Base-by-base conservation (phyloP, 2,888 invertebrate genomes). In the Xestia sexstrigata region DNA sequence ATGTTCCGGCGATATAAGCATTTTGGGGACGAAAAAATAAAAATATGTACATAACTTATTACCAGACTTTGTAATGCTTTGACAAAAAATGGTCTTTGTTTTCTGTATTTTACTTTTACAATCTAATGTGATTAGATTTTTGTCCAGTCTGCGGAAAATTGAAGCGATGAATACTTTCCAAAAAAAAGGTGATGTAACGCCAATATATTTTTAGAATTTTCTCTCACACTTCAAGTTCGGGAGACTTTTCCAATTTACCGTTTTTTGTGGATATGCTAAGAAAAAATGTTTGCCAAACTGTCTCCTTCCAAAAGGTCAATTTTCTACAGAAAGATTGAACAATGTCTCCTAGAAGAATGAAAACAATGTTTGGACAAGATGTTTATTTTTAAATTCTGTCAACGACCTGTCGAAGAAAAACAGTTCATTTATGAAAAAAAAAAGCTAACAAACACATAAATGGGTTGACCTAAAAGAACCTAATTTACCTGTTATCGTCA, bases 21-120 rank as follows among this genome's bases (percentile, higher is more conserved):
- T 72, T 81, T 70, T 63, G 58, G 62, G 72, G 52, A 68, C 45
- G 45, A 58, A 74, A 80, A 73, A 74, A 70, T 63, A 73, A 80
- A 85, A 77, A 84, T 82, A 84, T 79, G 73, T 70, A 75, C 73
- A 74, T 81, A 81, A 77, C n/a, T 80, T 83, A 60, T 70, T 76
- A 42, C 65, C 63, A 71, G 65, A 68, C 58, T 47, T 52, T 55
- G 78, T 70, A 52, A 78, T 73, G 42, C 63, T 78, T 76, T 79
- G 45, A 45, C n/a, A 60, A 74, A 75, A 74, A 63, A 26, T 60
- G 35, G 35, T 58, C 9, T 74, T 81, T 74, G 45, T 78, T 74
- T 70, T 70, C 26, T 47, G 13, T 60, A 30, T 71, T 63, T 60
- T 62, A 52, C 45, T 70, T 76, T 62, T 70, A 49, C 8, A 35